Evolutionary conservation across 2,797 vertebrate species (phyloP).

Genomic region (Helarctos malayanus): DNA sequence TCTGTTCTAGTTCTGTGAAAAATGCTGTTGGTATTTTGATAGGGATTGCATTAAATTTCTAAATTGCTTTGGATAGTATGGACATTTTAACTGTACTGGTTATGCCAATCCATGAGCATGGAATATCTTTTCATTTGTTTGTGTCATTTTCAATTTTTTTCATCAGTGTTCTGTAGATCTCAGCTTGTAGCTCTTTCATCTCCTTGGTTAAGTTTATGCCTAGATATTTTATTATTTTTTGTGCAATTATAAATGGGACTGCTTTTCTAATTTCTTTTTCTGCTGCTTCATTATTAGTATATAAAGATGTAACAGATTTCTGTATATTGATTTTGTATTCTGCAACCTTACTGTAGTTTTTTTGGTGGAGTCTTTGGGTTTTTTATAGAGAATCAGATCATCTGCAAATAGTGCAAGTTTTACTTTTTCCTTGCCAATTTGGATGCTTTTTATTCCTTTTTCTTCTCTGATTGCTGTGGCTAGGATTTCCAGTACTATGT

Average conservation of each 20-base stretch:
- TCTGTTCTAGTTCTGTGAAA: neutral
- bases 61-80: neutral
- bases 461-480: neutral
- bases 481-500: neutral
- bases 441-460: neutral
- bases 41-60: neutral
- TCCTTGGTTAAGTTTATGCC: neutral
- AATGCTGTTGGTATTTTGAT: neutral
- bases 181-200: neutral
- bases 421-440: neutral
- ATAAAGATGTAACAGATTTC: neutral
- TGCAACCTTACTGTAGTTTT: neutral
- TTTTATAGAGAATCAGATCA: neutral
- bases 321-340: neutral
- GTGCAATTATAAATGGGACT: neutral
- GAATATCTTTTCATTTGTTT: neutral
- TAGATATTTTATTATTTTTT: neutral
- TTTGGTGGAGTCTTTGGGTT: neutral
- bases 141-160: neutral
- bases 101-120: neutral
- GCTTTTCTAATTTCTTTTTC: neutral
- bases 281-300: neutral
- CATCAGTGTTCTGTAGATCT: neutral
- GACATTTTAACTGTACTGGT: neutral
- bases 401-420: neutral